These are phyloP conservation scores for Euura saliciscinereae DNA, from an alignment of 1,140 invertebrate genomes.

Conservation along the genomic window DNA sequence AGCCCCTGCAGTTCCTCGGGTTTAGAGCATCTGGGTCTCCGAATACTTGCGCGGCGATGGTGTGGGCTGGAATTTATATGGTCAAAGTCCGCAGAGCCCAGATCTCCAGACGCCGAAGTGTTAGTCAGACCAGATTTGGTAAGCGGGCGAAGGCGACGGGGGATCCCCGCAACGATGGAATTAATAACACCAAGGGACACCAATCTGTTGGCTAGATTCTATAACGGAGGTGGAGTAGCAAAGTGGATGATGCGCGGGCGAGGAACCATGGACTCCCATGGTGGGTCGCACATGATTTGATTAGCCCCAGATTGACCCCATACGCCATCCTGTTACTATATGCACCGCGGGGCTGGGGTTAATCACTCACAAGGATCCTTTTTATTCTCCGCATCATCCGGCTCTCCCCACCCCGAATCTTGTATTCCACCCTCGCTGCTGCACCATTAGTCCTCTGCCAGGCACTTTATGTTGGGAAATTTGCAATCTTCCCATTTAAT, in stretches of 20 bases:
- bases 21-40: neutral
- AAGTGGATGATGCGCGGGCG: neutral
- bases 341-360: conserved; percentile 44
- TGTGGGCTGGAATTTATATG: neutral
- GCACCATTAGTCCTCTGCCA: conserved; percentile 56
- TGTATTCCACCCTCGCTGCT: conserved; percentile 24
- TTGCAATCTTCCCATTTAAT: conserved; percentile 63
- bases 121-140: conserved; percentile 50
- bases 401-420: conserved; percentile 18
- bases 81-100: neutral
- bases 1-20: neutral
- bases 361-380: conserved; percentile 57
- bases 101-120: conserved; percentile 34
- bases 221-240: neutral
- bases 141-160: neutral
- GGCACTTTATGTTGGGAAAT: conserved; percentile 61
- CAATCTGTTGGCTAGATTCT: conserved; percentile 46
- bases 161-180: conserved; percentile 42
- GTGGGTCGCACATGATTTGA: conserved; percentile 57
- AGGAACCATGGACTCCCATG: conserved; percentile 10
- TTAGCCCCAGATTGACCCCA: conserved; percentile 63
- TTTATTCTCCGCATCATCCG: conserved; percentile 37
- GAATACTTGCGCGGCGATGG: too few relatives aligned
- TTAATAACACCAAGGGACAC: conserved; percentile 52
- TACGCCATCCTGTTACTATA: conserved; percentile 34